These are phyloP conservation scores for Synanceia verrucosa DNA, from an alignment of 2,797 vertebrate species.

Conservation along the genomic window DNA sequence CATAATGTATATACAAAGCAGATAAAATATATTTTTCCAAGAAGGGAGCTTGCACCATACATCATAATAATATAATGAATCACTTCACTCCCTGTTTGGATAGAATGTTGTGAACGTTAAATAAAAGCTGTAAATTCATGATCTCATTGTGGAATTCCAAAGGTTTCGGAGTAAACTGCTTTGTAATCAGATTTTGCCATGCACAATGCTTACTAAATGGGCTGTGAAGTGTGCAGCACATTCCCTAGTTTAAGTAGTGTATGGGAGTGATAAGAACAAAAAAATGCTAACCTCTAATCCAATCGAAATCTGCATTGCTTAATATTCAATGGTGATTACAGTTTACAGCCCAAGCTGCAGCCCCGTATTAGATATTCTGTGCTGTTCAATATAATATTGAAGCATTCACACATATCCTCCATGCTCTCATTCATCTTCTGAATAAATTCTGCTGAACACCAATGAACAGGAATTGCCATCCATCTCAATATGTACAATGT, in stretches of 20 bases:
- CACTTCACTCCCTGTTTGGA: not conserved
- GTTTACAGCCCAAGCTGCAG: not conserved
- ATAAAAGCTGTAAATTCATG: not conserved
- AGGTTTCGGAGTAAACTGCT: slow-evolving; percentile 22
- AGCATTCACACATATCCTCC: too few species aligned
- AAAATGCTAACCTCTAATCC: slow-evolving; percentile 27
- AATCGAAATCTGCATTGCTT: slow-evolving; percentile 10
- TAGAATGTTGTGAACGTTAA: not conserved
- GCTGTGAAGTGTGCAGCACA: slow-evolving; percentile 60
- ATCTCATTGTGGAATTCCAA: slow-evolving; percentile 43
- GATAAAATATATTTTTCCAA: not conserved
- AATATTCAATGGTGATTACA: not conserved
- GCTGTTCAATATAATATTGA: not conserved
- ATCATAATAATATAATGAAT: not conserved
- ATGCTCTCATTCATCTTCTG: slow-evolving; percentile 23
- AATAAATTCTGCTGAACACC: slow-evolving; percentile 36
- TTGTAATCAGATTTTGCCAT: slow-evolving; percentile 67
- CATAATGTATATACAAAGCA: not conserved
- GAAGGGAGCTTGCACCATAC: not conserved
- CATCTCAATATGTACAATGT: slow-evolving; percentile 53
- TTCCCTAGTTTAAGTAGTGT: slow-evolving; percentile 63
- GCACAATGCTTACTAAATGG: slow-evolving; percentile 60
- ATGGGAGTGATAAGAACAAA: slow-evolving; percentile 51
- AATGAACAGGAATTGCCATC: slow-evolving; percentile 53
- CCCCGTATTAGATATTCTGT: not conserved